Conservation (phyloP, 2,888 invertebrate genomes). For the Philereme vetulata region DNA sequence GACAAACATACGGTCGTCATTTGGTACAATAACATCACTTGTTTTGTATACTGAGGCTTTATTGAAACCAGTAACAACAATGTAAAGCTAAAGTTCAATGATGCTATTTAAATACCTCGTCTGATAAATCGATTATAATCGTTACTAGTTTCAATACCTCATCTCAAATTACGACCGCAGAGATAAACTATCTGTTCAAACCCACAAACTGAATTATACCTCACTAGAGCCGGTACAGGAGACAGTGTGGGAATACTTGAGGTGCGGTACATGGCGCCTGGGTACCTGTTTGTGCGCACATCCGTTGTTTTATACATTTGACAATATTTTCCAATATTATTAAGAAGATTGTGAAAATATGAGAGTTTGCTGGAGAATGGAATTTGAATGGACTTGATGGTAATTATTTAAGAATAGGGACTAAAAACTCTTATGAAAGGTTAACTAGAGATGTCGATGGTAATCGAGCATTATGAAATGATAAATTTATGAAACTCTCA, state of each 20-base stretch:
- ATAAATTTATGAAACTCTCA: constrained; percentile 9
- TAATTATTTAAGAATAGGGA: not conserved
- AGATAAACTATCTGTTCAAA: constrained; percentile 61
- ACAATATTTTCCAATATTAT: constrained; percentile 6
- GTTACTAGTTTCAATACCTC: constrained; percentile 20
- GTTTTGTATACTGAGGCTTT: constrained; percentile 8
- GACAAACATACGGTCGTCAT: constrained; percentile 53
- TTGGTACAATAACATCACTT: constrained; percentile 37
- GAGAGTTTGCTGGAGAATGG: constrained; percentile 5
- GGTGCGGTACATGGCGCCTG: constrained; percentile 92
- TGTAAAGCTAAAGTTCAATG: too few species aligned
- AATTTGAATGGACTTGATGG: too few species aligned
- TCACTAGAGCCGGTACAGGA: constrained; percentile 87
- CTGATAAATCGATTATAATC: not conserved
- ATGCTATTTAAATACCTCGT: too few species aligned
- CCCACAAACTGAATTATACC: constrained; percentile 83
- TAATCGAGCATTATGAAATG: not conserved
- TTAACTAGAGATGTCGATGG: not conserved
- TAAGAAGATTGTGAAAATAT: constrained; percentile 1
- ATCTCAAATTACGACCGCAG: constrained; percentile 54
- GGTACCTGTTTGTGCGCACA: constrained; percentile 76
- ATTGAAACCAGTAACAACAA: constrained; percentile 11
- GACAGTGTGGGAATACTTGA: constrained; percentile 95
- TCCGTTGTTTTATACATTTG: constrained; percentile 49
- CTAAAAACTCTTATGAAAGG: not conserved